Conservation (phyloP, 2,797 vertebrate genomes). For the Morus bassanus region DNA sequence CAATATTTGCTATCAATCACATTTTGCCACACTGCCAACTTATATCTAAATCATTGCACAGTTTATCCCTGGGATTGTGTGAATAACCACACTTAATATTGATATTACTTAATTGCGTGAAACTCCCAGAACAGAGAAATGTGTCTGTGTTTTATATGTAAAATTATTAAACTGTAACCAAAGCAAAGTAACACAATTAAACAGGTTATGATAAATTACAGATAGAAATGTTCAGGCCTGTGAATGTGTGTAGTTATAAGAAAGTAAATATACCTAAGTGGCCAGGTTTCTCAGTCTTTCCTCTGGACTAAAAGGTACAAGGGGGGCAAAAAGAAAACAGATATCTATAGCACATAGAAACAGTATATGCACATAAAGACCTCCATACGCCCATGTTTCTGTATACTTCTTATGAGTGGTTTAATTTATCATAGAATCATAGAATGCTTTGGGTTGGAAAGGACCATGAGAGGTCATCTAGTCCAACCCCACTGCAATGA, state of each 20-base stretch:
- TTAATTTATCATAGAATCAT: not conserved
- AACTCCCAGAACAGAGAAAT: not conserved
- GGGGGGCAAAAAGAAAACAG: not conserved
- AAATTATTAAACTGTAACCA: not conserved
- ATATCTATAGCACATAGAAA: not conserved
- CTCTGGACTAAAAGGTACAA: not conserved
- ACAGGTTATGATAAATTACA: not conserved
- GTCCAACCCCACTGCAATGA: too few species aligned
- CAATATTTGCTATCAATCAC: not conserved
- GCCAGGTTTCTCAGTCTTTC: not conserved
- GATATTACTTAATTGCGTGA: not conserved
- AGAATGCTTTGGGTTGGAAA: too few species aligned
- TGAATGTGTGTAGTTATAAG: not conserved
- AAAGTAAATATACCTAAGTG: not conserved
- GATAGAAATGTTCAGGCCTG: not conserved
- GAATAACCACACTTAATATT: not conserved
- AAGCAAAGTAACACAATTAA: not conserved
- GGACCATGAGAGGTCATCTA: too few species aligned
- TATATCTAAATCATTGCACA: not conserved
- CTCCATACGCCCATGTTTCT: not conserved
- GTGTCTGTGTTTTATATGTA: not conserved
- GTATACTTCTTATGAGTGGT: not conserved
- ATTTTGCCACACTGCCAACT: not conserved
- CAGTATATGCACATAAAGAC: not conserved
- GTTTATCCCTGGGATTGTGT: not conserved